phyloP scores from a whole-genome alignment of 2,888 invertebrate genomes.

The Athalia cordata region DNA sequence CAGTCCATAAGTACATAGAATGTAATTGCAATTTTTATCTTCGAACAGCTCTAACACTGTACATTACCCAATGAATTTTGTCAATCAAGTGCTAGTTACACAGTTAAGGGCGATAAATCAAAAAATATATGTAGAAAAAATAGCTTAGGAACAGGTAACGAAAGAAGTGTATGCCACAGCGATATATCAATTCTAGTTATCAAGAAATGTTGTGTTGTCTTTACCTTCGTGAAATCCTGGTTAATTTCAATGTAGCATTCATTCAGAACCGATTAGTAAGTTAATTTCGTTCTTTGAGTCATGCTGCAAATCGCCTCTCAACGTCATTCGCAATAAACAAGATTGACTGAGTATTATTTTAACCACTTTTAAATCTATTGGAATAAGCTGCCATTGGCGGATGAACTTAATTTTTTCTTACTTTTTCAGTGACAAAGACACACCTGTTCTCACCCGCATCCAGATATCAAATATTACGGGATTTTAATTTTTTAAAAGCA shows the following conservation, averaged over 20 bases:
- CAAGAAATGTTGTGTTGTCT: conserved; percentile 71
- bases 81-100: conserved; percentile 48
- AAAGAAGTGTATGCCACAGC: conserved; percentile 47
- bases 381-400: neutral
- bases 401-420: neutral
- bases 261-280: conserved; percentile 72
- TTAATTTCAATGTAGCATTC: conserved; percentile 72
- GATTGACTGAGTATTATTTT: neutral
- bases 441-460: too few species aligned
- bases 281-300: conserved; percentile 63
- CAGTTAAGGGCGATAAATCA: conserved; percentile 45
- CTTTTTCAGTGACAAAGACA: too few species aligned
- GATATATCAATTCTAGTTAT: conserved; percentile 51
- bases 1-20: conserved; percentile 33
- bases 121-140: conserved; percentile 38
- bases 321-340: conserved; percentile 28
- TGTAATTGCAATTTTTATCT: conserved; percentile 34
- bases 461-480: neutral
- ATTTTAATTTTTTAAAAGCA: neutral
- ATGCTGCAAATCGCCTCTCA: conserved; percentile 31
- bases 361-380: neutral
- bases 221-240: conserved; percentile 74
- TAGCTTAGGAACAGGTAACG: conserved; percentile 42
- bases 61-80: conserved; percentile 36
- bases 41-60: conserved; percentile 33